Evolutionary conservation across 1,140 invertebrate genomes (phyloP).

Genomic region (Carposina sasakii): DNA sequence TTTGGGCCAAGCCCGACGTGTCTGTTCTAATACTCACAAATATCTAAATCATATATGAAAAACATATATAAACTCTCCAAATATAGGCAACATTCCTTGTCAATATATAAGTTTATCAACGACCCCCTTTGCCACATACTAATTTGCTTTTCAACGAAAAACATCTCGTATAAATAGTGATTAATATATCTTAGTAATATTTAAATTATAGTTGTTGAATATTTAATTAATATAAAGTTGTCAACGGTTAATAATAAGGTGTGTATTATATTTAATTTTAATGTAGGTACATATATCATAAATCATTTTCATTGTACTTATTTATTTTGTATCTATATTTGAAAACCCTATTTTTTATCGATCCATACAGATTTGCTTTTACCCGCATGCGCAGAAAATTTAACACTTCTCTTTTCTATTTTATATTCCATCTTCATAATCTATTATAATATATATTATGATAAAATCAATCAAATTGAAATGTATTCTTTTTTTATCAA

Average conservation of each 20-base stretch:
- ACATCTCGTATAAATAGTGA: constrained; percentile 65
- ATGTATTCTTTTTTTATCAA: too few relatives aligned
- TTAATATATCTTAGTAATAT: constrained; percentile 12
- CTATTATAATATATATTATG: too few relatives aligned
- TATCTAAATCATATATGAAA: constrained; percentile 53
- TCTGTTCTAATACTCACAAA: not conserved
- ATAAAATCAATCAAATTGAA: too few relatives aligned
- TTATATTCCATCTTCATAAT: too few relatives aligned
- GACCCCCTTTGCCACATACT: constrained; percentile 50
- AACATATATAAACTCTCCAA: constrained; percentile 37
- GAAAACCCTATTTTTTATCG: not conserved
- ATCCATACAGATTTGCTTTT: constrained; percentile 4
- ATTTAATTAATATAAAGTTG: not conserved
- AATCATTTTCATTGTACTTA: not conserved
- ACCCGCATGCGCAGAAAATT: constrained; percentile 11
- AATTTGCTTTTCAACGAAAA: constrained; percentile 64
- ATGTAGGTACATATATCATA: not conserved
- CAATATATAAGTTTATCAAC: constrained; percentile 32
- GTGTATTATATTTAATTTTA: not conserved
- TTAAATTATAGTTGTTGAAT: constrained; percentile 6
- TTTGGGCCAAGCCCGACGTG: constrained; percentile 6
- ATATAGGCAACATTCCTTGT: constrained; percentile 17
- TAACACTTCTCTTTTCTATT: too few relatives aligned
- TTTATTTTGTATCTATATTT: not conserved
- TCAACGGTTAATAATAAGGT: not conserved